Evolutionary conservation across 1,140 invertebrate genomes (phyloP).

Genomic region (Chironomus tepperi): DNA sequence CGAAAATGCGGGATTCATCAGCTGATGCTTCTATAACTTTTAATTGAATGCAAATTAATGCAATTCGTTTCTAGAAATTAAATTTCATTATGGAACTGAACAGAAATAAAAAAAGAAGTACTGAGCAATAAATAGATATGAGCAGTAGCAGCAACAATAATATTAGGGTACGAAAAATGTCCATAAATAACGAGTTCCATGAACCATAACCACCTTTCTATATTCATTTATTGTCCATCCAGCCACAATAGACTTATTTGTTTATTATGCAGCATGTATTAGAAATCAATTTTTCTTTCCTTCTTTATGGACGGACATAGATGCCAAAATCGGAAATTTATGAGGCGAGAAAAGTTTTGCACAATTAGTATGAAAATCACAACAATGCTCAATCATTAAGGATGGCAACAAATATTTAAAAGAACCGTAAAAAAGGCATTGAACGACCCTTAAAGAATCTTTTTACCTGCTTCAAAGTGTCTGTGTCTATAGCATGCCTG

Average conservation of each 20-base stretch:
- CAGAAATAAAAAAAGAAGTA: too few relatives aligned
- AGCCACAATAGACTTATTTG: not conserved
- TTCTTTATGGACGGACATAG: not conserved
- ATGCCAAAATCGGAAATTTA: not conserved
- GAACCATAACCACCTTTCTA: not conserved
- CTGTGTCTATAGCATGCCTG: too few relatives aligned
- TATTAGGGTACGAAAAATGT: slow-evolving; percentile 1
- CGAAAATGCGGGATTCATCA: not conserved
- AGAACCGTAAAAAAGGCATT: not conserved
- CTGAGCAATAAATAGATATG: too few relatives aligned
- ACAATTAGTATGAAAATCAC: not conserved
- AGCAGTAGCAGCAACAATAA: not conserved
- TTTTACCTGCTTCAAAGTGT: not conserved
- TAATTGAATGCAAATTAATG: slow-evolving; percentile 14
- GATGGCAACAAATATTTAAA: not conserved
- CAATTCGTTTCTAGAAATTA: not conserved
- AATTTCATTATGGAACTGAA: not conserved
- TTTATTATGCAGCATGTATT: not conserved
- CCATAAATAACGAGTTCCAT: not conserved
- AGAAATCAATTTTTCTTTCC: too few relatives aligned
- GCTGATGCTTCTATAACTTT: not conserved
- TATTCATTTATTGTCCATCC: not conserved
- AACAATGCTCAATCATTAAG: slow-evolving; percentile 1
- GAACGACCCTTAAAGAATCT: not conserved
- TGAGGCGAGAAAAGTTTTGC: not conserved